Evolutionary conservation across 2,113 vertebrate species (phyloP), one percentile per base, ranked within the genome.

Genomic region (Pseudopipra pipra): DNA sequence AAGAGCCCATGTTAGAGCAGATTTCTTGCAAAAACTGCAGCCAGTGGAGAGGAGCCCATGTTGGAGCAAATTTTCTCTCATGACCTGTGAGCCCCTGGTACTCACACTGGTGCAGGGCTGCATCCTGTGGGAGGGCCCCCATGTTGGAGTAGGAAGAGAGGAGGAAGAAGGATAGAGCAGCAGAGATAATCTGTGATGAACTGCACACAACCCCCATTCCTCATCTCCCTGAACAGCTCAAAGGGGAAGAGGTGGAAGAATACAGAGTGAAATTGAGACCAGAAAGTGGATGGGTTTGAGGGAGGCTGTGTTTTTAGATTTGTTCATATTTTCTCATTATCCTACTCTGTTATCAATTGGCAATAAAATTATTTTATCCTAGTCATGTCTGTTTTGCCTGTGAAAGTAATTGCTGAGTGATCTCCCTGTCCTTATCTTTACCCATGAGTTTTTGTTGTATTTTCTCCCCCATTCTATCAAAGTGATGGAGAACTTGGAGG

Each of bases 231-330:
- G 24, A 14, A 14, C 5, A 11, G 1, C 8, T 74, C 13, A 28
- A 5, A 44, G 2, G 1, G 8, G 11, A 73, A 31, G 14, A 72
- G 4, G 19, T 8, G 51, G 33, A 82, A 82, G 8, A 70, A 47
- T 41, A 2, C 15, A 54, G 44, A 39, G 2, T 65, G 14, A 78
- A 78, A 28, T 0, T 89, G 28, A 89, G 2, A 8, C 5, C 3
- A 4, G 4, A 27, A 63, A 55, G 27, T 54, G 9, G 5, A 39
- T 23, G 2, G 2, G 5, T 1, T 27, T 30, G 6, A 15, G 4
- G 11, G 1, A 85, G 63, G 6, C 3, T 54, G 2, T 10, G 13
- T 5, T 75, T 56, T 58, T 28, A 39, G 31, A 54, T 59, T 49
- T 85, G 13, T 35, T 73, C 17, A 63, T 72, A 35, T 51, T 81